Base-by-base conservation (phyloP, 37 sponge, comb jelly and placozoan genomes). In the Amphimedon queenslandica region DNA sequence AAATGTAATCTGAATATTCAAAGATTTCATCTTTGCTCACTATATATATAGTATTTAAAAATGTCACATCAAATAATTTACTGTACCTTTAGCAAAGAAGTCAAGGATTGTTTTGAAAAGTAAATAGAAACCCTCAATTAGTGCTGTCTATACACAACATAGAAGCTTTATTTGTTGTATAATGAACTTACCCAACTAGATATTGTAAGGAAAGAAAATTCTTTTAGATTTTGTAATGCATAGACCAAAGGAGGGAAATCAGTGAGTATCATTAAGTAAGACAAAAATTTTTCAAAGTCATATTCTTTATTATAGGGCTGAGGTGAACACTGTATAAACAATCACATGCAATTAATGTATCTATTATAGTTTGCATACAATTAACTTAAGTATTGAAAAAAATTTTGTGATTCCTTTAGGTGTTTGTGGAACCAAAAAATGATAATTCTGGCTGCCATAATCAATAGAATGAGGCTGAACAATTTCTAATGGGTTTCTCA, bases 141-240 rank as follows among this genome's bases (percentile, higher is more conserved):
- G n/a, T n/a, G n/a, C n/a, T n/a, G n/a, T n/a, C n/a, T n/a, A n/a
- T n/a, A n/a, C n/a, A n/a, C n/a, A n/a, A n/a, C n/a, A n/a, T n/a
- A n/a, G n/a, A n/a, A n/a, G n/a, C n/a, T n/a, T n/a, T n/a, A n/a
- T n/a, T n/a, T n/a, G n/a, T n/a, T n/a, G n/a, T n/a, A n/a, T n/a
- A n/a, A n/a, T n/a, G n/a, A n/a, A 25, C 70, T 10, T 69, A 69
- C 70, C 70, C 70, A 69, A 30, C 70, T 18, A 40, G 70, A 25
- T 4, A 69, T 37, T 40, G 70, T 40, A 25, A 69, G 70, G 42
- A 37, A 38, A 3, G 70, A 69, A 18, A 40, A 2, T 25, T 69
- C 70, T 40, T 69, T 21, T 18, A 69, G 40, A 36, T 40, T 3
- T 40, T 69, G 20, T 40, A 69, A 40, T 6, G 70, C 40, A 40